Evolutionary conservation across 1,140 invertebrate genomes (phyloP).

Genomic region (Samia ricini): DNA sequence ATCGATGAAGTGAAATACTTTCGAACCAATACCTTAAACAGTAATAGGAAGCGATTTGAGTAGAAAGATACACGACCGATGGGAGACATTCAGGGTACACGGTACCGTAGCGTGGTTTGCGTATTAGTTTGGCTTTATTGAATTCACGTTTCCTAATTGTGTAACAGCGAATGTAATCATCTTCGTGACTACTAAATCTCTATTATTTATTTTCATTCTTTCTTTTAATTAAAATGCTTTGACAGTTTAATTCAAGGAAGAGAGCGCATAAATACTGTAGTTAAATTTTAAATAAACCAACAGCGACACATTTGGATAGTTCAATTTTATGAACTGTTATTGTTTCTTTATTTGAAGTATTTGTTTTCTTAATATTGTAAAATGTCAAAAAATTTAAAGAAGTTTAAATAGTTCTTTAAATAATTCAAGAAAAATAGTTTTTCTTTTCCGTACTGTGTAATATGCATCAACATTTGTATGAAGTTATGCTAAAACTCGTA

Average conservation of each 20-base stretch:
- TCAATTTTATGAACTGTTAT: too few relatives aligned
- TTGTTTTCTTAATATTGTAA: too few relatives aligned
- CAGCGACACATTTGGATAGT: too few relatives aligned
- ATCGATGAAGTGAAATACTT: slow-evolving; percentile 21
- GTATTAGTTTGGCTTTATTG: slow-evolving; percentile 2
- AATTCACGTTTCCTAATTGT: not conserved
- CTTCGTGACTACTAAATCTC: not conserved
- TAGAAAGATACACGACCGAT: slow-evolving; percentile 18
- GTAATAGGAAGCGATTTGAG: slow-evolving; percentile 19
- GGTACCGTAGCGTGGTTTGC: slow-evolving; percentile 6
- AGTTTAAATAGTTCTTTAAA: not conserved
- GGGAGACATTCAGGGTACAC: slow-evolving; percentile 18
- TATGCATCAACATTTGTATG: not conserved
- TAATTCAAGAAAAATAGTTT: not conserved
- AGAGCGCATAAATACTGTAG: too few relatives aligned
- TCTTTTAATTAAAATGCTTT: too few relatives aligned
- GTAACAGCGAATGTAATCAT: not conserved
- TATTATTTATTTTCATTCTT: too few relatives aligned
- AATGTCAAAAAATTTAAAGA: too few relatives aligned
- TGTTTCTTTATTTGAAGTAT: too few relatives aligned
- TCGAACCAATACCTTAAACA: slow-evolving; percentile 15
- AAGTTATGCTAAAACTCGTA: not conserved
- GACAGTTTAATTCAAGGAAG: too few relatives aligned
- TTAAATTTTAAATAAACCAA: too few relatives aligned
- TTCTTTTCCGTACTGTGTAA: not conserved